Base-by-base conservation (phyloP, 2,797 vertebrate species). In the Fundulus diaphanus region DNA sequence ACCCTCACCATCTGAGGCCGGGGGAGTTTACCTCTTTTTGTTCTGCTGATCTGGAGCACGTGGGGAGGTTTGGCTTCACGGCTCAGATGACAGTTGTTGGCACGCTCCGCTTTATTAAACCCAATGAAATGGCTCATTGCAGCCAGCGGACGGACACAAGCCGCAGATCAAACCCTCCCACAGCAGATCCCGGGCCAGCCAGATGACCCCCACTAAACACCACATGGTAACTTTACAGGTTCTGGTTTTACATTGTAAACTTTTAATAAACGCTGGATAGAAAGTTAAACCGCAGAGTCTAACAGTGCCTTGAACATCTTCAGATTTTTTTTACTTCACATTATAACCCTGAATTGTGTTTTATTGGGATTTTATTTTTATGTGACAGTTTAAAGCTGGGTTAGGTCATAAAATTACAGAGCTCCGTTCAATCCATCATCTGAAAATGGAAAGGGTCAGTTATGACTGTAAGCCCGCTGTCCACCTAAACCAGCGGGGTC, bases 101-200 rank as follows among this genome's bases (percentile, higher is more conserved):
- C 90, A 90, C 92, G 79, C 90, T 95, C 89, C 92, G 54, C 82
- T 88, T 87, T 93, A 90, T 92, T 92, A 90, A 91, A 93, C 49
- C 91, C 91, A 93, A 93, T 91, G 91, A 90, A 92, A 84, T 44
- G 85, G 83, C 89, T 89, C 90, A 77, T 94, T 92, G 93, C 85
- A 85, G 89, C 88, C 88, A 79, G 82, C 27, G 77, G 57, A 73
- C 70, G 52, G 88, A 85, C 76, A 79, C 77, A 81, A 86, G 79
- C 73, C 54, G 40, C 82, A 79, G 90, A 94, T 94, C 84, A 92
- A 94, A 94, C 92, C 81, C 66, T 70, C 77, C 2, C 69, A 63
- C 80, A 5, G 15, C 37, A 22, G 18, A 40, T 18, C 12, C 49
- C 67, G 5, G 11, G 35, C 35, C 67, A 8, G n/a, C 7, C 51